Evolutionary conservation across 2,888 invertebrate species (phyloP).

Genomic region (Athrips mouffetella): DNA sequence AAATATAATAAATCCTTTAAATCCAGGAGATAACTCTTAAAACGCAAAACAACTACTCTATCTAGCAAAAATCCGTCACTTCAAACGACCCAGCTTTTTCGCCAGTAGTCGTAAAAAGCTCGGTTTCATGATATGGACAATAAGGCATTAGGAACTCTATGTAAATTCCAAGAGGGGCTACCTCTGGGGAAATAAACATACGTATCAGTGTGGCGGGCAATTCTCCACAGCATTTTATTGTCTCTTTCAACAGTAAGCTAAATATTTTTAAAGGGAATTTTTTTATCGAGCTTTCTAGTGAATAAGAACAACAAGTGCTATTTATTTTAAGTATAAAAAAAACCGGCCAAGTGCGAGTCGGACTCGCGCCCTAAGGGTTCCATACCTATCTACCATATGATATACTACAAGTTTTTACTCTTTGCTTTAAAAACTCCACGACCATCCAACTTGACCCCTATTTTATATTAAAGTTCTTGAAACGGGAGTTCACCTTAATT

Average conservation of each 20-base stretch:
- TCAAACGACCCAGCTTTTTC: constrained; percentile 29
- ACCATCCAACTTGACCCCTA: too few species aligned
- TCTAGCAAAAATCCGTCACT: constrained; percentile 22
- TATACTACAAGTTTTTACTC: too few species aligned
- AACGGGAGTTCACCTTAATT: too few species aligned
- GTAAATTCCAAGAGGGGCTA: constrained; percentile 50
- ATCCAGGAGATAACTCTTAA: too few species aligned
- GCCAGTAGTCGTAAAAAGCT: constrained; percentile 42
- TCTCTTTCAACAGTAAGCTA: constrained; percentile 21
- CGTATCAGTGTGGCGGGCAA: constrained; percentile 34
- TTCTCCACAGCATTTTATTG: constrained; percentile 39
- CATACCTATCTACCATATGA: too few species aligned
- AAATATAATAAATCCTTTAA: too few species aligned
- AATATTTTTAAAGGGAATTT: neutral
- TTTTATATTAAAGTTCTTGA: too few species aligned
- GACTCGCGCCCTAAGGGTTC: too few species aligned
- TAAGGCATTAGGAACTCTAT: constrained; percentile 58
- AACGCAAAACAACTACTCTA: neutral
- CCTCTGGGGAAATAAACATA: constrained; percentile 55
- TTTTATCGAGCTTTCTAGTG: neutral
- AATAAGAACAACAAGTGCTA: neutral
- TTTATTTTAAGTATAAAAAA: too few species aligned
- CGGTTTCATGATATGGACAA: constrained; percentile 52
- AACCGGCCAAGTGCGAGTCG: too few species aligned
- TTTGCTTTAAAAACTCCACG: too few species aligned